Base-by-base conservation (phyloP, 2,797 vertebrate species). In the Oophaga sylvatica region DNA sequence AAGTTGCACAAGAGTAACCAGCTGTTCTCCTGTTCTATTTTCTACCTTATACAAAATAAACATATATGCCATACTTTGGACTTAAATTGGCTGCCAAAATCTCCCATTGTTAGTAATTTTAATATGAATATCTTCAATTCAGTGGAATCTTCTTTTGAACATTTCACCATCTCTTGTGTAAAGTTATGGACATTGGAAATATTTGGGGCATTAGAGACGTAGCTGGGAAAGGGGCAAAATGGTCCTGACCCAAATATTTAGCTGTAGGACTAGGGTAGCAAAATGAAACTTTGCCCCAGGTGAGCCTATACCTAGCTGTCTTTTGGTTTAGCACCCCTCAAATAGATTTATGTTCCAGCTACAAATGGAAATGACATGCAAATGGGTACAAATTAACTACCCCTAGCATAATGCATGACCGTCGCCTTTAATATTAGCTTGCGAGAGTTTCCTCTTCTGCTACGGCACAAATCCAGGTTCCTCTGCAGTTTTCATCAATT, bases 401-500 rank as follows among this genome's bases (percentile, higher is more conserved):
- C n/a, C 48, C 1, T 5, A 15, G 22, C 15, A 26, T 45, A 53
- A 26, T 8, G 22, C 12, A 19, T 12, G 71, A 41, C 20, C 3
- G 31, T 48, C 41, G 13, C 19, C 41, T 20, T 48, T 75, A 11
- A 22, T 1, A 3, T 53, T 22, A n/a, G 22, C 48, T 15, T 26
- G 10, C 9, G 9, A 22, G 71, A 13, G 7, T 22, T 20, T 70
- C 48, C 48, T 57, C 26, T 29, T 41, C 68, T 59, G 65, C 65
- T 20, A 3, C 11, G 8, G 22, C 22, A 15, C 20, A 71, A 26
- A 35, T 67, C 45, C 62, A 41, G 67, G 29, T 11, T 65, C 31
- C 79, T 80, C 60, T n/a, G 59, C 35, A 63, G 8, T 41, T 86
- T 80, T 86, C 35, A 10, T 80, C 79, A 63, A 20, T 63, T 60